Evolutionary conservation across 2,888 invertebrate genomes (phyloP).

Genomic region (Pheosia gnoma): DNA sequence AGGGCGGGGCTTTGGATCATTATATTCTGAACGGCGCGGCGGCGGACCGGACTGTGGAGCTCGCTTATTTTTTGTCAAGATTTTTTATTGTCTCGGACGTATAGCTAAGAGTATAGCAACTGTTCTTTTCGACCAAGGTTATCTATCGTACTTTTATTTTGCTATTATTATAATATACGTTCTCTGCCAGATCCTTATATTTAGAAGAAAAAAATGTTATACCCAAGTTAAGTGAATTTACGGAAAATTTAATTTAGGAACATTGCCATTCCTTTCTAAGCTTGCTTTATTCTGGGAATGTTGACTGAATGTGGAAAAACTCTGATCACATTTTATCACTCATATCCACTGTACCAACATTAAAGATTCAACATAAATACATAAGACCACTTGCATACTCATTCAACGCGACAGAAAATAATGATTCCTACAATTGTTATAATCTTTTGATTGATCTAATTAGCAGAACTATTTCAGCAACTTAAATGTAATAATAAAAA

Average conservation of each 20-base stretch:
- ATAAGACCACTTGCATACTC: neutral
- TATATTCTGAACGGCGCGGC: slow-evolving; percentile 69
- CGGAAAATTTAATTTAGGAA: slow-evolving; percentile 60
- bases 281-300: slow-evolving; percentile 7
- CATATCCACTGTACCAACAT: neutral
- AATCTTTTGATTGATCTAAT: slow-evolving; percentile 9
- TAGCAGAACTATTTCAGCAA: slow-evolving; percentile 15
- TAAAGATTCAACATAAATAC: neutral
- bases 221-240: slow-evolving; percentile 48
- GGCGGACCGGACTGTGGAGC: slow-evolving; percentile 60
- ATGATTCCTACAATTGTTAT: neutral
- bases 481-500: slow-evolving; percentile 38
- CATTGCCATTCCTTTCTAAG: slow-evolving; percentile 23
- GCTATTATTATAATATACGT: slow-evolving; percentile 61
- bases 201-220: slow-evolving; percentile 52
- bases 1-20: slow-evolving; percentile 73
- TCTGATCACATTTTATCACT: neutral
- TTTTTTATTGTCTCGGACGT: slow-evolving; percentile 65
- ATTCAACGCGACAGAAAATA: neutral
- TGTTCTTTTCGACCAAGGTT: slow-evolving; percentile 76
- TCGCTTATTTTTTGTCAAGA: slow-evolving; percentile 66
- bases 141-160: slow-evolving; percentile 54
- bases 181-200: slow-evolving; percentile 62
- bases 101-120: slow-evolving; percentile 64
- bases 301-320: slow-evolving; percentile 3